Conservation (phyloP, 2,113 vertebrate species). For the Miniopterus natalensis region DNA sequence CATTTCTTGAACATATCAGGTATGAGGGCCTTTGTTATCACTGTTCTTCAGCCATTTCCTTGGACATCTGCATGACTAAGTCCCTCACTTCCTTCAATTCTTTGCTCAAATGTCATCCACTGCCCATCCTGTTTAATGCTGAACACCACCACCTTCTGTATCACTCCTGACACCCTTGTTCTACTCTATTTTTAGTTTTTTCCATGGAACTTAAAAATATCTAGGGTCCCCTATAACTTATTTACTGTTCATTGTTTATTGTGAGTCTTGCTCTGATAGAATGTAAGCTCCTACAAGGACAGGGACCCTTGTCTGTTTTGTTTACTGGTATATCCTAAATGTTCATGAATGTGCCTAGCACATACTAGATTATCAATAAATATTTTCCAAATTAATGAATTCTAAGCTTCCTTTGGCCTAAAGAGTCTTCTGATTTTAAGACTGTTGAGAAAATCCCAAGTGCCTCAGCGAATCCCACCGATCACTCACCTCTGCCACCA, state of each 20-base stretch:
- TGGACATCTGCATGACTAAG: not conserved
- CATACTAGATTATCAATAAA: not conserved
- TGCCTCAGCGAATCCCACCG: rapidly evolving
- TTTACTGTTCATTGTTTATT: not conserved
- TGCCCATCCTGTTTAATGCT: not conserved
- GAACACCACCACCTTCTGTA: not conserved
- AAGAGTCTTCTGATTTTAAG: not conserved
- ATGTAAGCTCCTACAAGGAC: not conserved
- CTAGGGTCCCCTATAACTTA: not conserved
- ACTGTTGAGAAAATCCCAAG: not conserved
- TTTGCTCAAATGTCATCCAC: not conserved
- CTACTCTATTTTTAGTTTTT: not conserved
- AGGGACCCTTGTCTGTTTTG: not conserved
- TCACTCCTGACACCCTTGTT: not conserved
- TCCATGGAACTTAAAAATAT: not conserved
- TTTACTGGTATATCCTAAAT: not conserved
- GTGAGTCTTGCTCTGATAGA: not conserved
- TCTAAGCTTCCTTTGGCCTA: not conserved
- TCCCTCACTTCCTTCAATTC: not conserved
- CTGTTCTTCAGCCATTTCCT: not conserved
- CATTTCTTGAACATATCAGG: not conserved
- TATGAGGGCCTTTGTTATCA: rapidly evolving
- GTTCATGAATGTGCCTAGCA: not conserved
- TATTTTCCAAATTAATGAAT: not conserved
- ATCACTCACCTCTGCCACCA: slow-evolving; percentile 36